Evolutionary conservation across 2,113 vertebrate species (phyloP).

Genomic region (Fregetta grallaria): DNA sequence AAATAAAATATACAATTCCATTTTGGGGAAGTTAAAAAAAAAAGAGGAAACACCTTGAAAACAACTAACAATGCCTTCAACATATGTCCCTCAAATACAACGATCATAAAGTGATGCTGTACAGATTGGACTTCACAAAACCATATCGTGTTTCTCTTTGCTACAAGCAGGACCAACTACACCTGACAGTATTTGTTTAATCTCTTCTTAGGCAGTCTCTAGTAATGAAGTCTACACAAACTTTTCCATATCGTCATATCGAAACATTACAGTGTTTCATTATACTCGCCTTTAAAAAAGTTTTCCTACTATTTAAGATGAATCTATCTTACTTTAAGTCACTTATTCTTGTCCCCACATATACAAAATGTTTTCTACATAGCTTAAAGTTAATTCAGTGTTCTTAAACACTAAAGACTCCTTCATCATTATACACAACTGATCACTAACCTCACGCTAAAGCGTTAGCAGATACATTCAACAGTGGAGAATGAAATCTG

Average conservation of each 20-base stretch:
- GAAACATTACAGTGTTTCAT: background rate
- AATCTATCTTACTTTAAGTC: background rate
- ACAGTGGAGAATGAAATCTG: background rate
- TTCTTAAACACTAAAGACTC: background rate
- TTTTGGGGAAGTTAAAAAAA: rapidly evolving
- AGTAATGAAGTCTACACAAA: background rate
- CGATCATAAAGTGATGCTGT: background rate
- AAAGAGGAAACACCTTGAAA: background rate
- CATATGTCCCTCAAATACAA: background rate
- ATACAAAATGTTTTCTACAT: background rate
- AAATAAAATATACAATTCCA: background rate
- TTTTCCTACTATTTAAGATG: background rate
- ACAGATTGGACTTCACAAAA: background rate
- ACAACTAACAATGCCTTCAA: background rate
- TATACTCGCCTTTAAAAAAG: background rate
- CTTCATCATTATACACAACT: background rate
- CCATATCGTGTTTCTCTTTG: background rate
- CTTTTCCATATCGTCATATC: background rate
- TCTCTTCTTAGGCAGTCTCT: background rate
- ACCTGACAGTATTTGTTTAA: background rate
- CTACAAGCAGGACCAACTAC: background rate
- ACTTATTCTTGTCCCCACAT: background rate
- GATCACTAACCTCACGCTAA: background rate
- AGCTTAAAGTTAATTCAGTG: background rate
- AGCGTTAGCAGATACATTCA: background rate